Evolutionary conservation across 2,797 vertebrate species (phyloP).

Genomic region (Gymnoscopelus microlampas): DNA sequence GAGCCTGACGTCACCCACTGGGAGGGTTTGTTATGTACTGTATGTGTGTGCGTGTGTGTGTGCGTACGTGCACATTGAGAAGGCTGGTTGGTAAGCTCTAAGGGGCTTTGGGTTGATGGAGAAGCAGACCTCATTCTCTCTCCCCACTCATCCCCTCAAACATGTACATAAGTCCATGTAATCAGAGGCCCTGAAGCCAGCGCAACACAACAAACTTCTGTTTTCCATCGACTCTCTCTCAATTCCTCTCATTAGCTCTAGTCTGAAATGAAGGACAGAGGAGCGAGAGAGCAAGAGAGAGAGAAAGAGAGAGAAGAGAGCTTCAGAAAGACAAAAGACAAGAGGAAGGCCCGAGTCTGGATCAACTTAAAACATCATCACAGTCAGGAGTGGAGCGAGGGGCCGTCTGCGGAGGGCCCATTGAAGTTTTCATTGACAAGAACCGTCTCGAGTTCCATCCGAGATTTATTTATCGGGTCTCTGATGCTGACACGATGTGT

Average conservation of each 20-base stretch:
- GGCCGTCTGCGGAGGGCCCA: slow-evolving; percentile 68
- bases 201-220: slow-evolving; percentile 45
- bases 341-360: slow-evolving; percentile 74
- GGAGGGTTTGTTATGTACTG: not conserved
- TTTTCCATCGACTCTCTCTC: slow-evolving; percentile 41
- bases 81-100: slow-evolving; percentile 16
- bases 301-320: slow-evolving; percentile 46
- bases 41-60: slow-evolving; percentile 5
- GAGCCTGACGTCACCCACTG: slow-evolving; percentile 43
- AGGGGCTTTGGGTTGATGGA: slow-evolving; percentile 27
- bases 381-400: slow-evolving; percentile 65
- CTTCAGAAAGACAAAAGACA: slow-evolving; percentile 68
- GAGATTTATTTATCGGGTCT: slow-evolving; percentile 81
- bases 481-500: slow-evolving; percentile 76
- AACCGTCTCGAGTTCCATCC: slow-evolving; percentile 77
- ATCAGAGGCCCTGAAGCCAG: slow-evolving; percentile 37
- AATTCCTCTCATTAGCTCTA: slow-evolving; percentile 51
- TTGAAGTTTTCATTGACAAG: slow-evolving; percentile 82
- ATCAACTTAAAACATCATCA: slow-evolving; percentile 83
- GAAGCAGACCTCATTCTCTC: slow-evolving; percentile 37
- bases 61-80: not conserved
- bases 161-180: slow-evolving; percentile 37
- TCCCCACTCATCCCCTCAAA: slow-evolving; percentile 46
- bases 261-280: slow-evolving; percentile 48
- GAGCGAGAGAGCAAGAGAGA: too few species aligned